phyloP scores from a whole-genome alignment of 2,888 invertebrate genomes.

The Coronaproctus castanopsis region DNA sequence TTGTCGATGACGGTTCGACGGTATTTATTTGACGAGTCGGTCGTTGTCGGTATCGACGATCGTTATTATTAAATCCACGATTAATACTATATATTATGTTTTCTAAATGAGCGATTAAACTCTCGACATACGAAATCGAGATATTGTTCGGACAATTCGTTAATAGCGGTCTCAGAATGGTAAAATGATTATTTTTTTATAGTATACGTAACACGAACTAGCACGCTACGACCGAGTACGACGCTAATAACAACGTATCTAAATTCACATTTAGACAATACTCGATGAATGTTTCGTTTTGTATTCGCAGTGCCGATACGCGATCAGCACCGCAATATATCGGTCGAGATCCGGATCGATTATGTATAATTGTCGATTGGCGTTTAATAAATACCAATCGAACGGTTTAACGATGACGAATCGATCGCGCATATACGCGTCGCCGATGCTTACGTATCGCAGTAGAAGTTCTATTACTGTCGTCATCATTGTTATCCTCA shows the following conservation, averaged over 20 bases:
- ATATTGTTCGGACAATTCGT: neutral
- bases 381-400: neutral
- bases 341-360: neutral
- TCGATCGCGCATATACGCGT: neutral
- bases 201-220: neutral
- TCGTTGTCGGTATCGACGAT: too few relatives aligned
- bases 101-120: too few relatives aligned
- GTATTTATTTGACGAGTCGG: too few relatives aligned
- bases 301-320: neutral
- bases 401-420: neutral
- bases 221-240: neutral
- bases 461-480: too few relatives aligned
- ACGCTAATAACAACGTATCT: neutral
- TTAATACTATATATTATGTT: too few relatives aligned
- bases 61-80: too few relatives aligned
- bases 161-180: constrained; percentile 1
- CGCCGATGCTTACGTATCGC: too few relatives aligned
- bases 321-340: neutral
- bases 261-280: neutral
- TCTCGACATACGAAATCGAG: too few relatives aligned
- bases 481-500: too few relatives aligned
- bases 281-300: neutral
- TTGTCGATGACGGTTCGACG: too few relatives aligned
- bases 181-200: too few relatives aligned
- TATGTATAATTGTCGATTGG: neutral